Evolutionary conservation across 2,797 vertebrate genomes (phyloP), one percentile per base, ranked within the genome.

Genomic region (Danio jaintianensis): DNA sequence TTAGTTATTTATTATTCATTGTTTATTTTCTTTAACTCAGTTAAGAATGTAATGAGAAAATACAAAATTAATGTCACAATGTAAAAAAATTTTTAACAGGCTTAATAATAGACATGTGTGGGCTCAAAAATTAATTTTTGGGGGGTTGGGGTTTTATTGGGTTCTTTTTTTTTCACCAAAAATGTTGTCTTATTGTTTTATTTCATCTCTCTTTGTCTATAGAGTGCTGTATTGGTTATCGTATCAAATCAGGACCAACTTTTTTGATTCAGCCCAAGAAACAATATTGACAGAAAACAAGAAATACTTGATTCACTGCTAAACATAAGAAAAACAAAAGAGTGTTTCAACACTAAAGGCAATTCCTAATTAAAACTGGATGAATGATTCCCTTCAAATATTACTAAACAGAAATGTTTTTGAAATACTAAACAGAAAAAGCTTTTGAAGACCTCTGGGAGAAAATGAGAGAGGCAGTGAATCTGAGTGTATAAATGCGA

Each of bases 181-280:
- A 22, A 48, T 29, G 38, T 9, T 58, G 16, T 48, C n/a, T n/a
- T 40, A 29, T 9, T 70, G 29, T 10, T n/a, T 38, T 12, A 7
- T 20, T 76, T 13, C 16, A 29, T 66, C 36, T 84, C 42, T 84
- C 11, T 18, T 67, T 78, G 9, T 50, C 15, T 13, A 43, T 56
- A 87, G 86, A 69, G 4, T 67, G 22, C 50, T 86, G 16, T 63
- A 45, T 22, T 82, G 81, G 72, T 69, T 73, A 67, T 53, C 56
- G 1, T 63, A 8, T 55, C n/a, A 81, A n/a, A 81, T 20, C 47
- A 36, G 38, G 16, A 72, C 18, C 52, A 20, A 4, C 63, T 45
- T 55, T n/a, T 52, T 20, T 9, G 67, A 85, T 58, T 16, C 78
- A 43, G 43, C 36, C 7, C 18, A 20, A 78, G 80, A 86, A 48